Evolutionary conservation across 2,888 invertebrate species (phyloP).

Genomic region (Ptychoptera albimana): DNA sequence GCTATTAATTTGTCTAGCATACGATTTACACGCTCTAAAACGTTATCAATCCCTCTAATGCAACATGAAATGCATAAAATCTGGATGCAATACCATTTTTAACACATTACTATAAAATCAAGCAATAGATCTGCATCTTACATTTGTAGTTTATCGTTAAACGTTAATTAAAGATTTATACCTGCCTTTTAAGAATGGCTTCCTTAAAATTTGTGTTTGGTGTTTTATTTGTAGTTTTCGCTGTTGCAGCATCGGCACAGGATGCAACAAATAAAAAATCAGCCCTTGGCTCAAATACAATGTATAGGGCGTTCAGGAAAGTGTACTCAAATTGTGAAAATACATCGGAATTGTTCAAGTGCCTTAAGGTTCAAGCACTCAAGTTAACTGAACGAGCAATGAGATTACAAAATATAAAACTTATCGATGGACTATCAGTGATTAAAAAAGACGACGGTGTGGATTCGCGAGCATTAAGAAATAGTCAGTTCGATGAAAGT

Average conservation of each 20-base stretch:
- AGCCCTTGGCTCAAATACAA: neutral
- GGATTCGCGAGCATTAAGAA: constrained; percentile 18
- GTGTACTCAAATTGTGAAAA: constrained; percentile 39
- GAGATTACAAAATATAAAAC: constrained; percentile 40
- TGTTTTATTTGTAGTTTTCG: constrained; percentile 5
- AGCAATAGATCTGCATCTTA: neutral
- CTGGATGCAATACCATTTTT: constrained; percentile 3
- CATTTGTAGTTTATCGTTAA: neutral
- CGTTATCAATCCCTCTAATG: neutral
- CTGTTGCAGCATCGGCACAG: neutral
- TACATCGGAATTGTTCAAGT: constrained; percentile 47
- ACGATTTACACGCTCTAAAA: constrained; percentile 12
- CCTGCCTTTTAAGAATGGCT: neutral
- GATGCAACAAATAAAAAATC: neutral
- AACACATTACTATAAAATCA: constrained; percentile 9
- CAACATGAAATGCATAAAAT: constrained; percentile 7
- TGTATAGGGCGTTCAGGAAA: constrained; percentile 22
- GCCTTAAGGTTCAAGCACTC: constrained; percentile 52
- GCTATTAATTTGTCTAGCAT: constrained; percentile 7
- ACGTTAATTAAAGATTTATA: neutral
- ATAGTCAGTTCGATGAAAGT: neutral
- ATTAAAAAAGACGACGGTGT: constrained; percentile 31
- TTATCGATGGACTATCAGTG: constrained; percentile 45
- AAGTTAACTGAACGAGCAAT: constrained; percentile 48
- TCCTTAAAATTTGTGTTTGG: neutral